Base-by-base conservation (phyloP, 1,140 invertebrate species). In the Trachymyrmex cornetzi region DNA sequence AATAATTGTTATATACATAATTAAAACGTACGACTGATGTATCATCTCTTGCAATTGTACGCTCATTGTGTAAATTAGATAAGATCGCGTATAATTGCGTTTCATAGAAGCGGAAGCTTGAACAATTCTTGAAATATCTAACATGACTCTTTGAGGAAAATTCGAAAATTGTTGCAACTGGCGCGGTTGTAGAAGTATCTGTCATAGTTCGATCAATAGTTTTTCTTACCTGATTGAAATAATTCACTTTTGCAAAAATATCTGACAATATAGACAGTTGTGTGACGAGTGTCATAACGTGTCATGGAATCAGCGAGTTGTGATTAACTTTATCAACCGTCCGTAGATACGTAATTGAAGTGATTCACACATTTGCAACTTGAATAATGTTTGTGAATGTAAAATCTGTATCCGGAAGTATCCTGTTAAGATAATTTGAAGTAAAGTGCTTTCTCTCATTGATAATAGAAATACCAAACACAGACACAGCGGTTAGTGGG, bases 261-360 rank as follows among this genome's bases (percentile, higher is more conserved):
- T 44, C 27, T 9, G 19, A 3, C 27, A 19, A 27, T 72, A 6
- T 57, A 72, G 34, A 82, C 80, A 82, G 80, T 19, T 59, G 64
- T 55, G 34, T 44, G 67, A 19, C 66, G 22, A 48, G 44, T 74
- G 34, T 74, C 19, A 22, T 24, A 57, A 50, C 67, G 50, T 72
- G 80, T 16, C 55, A 24, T 71, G 22, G 27, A 53, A 50, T 30
- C 24, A 30, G 53, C 34, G 34, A 34, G 57, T 59, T 61, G n/a
- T 57, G 38, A 84, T 74, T 74, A 74, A 82, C 61, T 84, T 84
- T 61, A 84, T 75, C 69, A 50, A n/a, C 27, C 14, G 22, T 24
- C 34, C 27, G 7, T 72, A 50, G 55, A 75, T 74, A 63, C 44
- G 57, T 34, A 48, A 67, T 59, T 16, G 30, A 74, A 61, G n/a